These are phyloP conservation scores for Sebastes oblongus DNA, from an alignment of 2,797 vertebrate species.

Conservation along the genomic window DNA sequence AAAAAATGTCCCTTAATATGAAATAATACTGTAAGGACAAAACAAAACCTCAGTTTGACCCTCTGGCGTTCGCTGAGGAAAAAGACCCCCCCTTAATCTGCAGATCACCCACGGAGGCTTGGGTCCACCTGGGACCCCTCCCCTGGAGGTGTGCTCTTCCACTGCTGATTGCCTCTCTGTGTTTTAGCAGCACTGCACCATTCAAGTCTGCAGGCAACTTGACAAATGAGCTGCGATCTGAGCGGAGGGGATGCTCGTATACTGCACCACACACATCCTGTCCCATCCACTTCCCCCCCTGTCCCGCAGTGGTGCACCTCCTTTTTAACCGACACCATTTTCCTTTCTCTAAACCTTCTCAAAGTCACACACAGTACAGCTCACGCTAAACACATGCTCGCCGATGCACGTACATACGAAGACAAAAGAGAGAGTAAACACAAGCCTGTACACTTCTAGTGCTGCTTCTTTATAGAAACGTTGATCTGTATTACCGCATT, in stretches of 20 bases:
- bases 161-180: slow-evolving; percentile 74
- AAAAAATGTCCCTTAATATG: neutral
- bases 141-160: slow-evolving; percentile 69
- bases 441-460: neutral
- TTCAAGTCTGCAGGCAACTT: slow-evolving; percentile 84
- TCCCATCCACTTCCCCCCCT: slow-evolving; percentile 62
- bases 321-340: slow-evolving; percentile 44
- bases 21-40: neutral
- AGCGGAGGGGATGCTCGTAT: slow-evolving; percentile 75
- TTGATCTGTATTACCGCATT: too few relatives aligned
- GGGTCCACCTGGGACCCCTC: slow-evolving; percentile 73
- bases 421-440: neutral
- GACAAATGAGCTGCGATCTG: slow-evolving; percentile 83
- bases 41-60: slow-evolving; percentile 10
- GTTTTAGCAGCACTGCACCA: slow-evolving; percentile 87
- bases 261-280: slow-evolving; percentile 82
- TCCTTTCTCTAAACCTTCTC: slow-evolving; percentile 42
- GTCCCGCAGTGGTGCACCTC: slow-evolving; percentile 77
- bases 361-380: slow-evolving; percentile 43
- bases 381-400: slow-evolving; percentile 3
- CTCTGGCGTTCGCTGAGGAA: neutral
- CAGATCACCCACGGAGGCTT: slow-evolving; percentile 53
- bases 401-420: slow-evolving; percentile 6
- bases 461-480: neutral
- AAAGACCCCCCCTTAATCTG: slow-evolving; percentile 36